phyloP scores from a whole-genome alignment of 2,888 invertebrate species.

The Trichopoda pennipes region DNA sequence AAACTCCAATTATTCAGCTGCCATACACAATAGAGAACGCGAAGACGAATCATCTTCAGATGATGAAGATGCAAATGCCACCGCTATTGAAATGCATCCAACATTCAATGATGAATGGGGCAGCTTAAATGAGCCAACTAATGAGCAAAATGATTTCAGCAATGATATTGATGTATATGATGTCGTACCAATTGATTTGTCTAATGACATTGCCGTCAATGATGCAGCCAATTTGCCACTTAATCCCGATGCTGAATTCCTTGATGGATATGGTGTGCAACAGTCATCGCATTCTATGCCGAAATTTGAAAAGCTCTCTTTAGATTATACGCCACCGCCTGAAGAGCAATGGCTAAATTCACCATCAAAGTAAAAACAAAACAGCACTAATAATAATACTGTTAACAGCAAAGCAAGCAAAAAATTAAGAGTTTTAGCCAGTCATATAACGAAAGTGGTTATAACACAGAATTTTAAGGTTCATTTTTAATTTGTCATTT shows the following conservation, averaged over 20 bases:
- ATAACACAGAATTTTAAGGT: neutral
- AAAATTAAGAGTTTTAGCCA: neutral
- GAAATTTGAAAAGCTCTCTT: conserved; percentile 75
- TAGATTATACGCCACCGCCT: conserved; percentile 57
- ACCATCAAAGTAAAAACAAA: conserved; percentile 27
- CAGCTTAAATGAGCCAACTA: conserved; percentile 70
- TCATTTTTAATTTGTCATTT: neutral
- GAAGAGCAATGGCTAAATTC: conserved; percentile 26
- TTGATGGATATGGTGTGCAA: conserved; percentile 70
- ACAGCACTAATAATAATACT: neutral
- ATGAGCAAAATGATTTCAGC: conserved; percentile 74
- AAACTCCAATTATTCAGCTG: conserved; percentile 63
- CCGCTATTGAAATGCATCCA: conserved; percentile 72
- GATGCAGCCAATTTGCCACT: conserved; percentile 76
- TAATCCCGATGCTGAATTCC: conserved; percentile 80
- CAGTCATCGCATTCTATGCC: conserved; percentile 68
- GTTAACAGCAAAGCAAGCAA: neutral
- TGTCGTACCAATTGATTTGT: conserved; percentile 77
- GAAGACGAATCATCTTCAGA: conserved; percentile 76
- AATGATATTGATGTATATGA: conserved; percentile 78
- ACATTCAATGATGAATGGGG: conserved; percentile 77
- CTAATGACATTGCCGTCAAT: conserved; percentile 81
- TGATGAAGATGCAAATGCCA: conserved; percentile 71
- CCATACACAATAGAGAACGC: conserved; percentile 71
- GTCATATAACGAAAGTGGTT: neutral